Conservation (phyloP, 2,113 vertebrate species). For the Chunga burmeisteri region DNA sequence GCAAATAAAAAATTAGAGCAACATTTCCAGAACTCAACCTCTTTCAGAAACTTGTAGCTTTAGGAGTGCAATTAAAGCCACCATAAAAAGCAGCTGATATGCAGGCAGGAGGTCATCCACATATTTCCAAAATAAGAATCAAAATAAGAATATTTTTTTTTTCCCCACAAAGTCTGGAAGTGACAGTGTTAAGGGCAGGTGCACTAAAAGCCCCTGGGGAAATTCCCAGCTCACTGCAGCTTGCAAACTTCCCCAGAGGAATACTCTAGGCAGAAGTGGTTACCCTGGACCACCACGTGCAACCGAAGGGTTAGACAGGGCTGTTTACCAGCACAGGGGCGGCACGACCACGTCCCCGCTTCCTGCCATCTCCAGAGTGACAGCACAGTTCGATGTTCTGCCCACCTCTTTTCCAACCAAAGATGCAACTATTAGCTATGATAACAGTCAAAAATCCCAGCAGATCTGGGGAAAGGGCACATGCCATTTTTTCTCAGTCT, state of each 20-base stretch:
- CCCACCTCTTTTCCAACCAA: background rate
- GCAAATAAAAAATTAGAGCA: background rate
- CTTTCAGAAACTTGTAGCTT: background rate
- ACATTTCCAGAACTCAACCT: background rate
- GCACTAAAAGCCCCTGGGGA: background rate
- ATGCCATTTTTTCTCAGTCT: background rate
- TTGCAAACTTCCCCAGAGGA: background rate
- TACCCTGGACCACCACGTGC: background rate
- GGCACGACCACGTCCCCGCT: fast-evolving
- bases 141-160: background rate
- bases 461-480: background rate
- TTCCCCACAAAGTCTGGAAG: background rate
- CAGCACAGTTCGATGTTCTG: fast-evolving
- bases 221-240: background rate
- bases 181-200: background rate
- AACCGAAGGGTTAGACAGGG: background rate
- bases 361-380: fast-evolving
- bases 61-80: background rate
- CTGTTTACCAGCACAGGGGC: fast-evolving
- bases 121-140: background rate
- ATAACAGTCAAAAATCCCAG: background rate
- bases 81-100: background rate
- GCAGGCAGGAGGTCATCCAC: background rate
- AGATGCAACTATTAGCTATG: background rate
- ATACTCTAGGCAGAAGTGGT: background rate